Base-by-base conservation (phyloP, 2,113 vertebrate genomes). In the Cisticola juncidis region DNA sequence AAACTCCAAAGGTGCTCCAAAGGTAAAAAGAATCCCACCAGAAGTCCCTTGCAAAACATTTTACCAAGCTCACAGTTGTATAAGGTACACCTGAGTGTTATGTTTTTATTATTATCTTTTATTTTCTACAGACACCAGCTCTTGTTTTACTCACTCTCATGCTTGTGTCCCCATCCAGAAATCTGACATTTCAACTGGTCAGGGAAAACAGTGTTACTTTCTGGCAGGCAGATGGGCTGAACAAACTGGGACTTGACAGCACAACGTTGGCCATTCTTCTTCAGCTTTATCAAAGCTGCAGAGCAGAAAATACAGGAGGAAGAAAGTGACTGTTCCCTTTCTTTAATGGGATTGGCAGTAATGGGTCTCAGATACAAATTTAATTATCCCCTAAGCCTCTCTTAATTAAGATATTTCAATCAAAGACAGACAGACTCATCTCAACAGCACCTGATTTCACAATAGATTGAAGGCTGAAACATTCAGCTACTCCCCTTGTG, bases 161-260 rank as follows among this genome's bases (percentile, higher is more conserved):
- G 84, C 94, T 86, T 96, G 91, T 98, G 98, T 69, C 99, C 99
- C 99, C 99, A 99, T 97, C 99, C 99, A 2, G 98, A 98, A 58
- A 99, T 99, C 21, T 98, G 96, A 72, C 99, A 99, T 95, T 98
- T 98, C 90, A 98, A 97, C 10, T 97, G 48, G 2, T 98, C 95
- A 0, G 98, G 97, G 86, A 99, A 99, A 60, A 87, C 26, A 6
- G 93, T 97, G 92, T 78, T 38, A 6, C 96, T 97, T 38, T 98
- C 98, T 0, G 99, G 99, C 81, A 99, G 98, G 93, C 99, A 99
- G 97, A 99, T 98, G 72, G 99, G 98, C 76, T 98, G 98, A 56
- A 99, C 98, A 61, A 99, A 99, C 50, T 98, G 98, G 23, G 98
- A 98, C 90, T 98, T 99, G 86, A 92, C 94, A 0, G 98, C 99